A percentile compares a stretch with the other conserved stretches of the same genome.
Evolutionary conservation across 2,113 vertebrate species (phyloP).

Genomic region (Pelodiscus sinensis): DNA sequence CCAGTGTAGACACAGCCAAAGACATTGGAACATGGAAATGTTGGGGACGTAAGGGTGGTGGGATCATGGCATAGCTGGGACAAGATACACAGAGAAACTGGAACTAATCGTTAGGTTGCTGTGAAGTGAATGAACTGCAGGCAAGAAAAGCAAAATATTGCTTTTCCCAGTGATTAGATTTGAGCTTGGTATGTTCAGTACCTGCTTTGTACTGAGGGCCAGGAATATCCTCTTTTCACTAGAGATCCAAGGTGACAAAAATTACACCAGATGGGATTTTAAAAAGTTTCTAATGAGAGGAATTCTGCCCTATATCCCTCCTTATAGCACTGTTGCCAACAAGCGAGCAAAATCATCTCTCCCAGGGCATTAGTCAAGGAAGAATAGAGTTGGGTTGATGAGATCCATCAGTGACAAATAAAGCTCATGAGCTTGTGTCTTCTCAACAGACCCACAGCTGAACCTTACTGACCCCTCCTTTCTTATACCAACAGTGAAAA

Average conservation of each 20-base stretch:
- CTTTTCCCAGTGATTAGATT: no score
- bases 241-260: no score
- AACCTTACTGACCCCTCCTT: no score
- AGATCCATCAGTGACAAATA: neutral
- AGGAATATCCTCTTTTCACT: no score
- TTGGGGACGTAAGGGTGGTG: neutral
- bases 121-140: neutral
- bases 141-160: neutral
- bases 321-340: neutral
- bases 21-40: neutral
- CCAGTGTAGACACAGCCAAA: no score
- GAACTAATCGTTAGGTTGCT: neutral
- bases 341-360: neutral
- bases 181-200: neutral
- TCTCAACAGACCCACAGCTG: neutral
- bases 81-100: neutral
- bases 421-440: no score
- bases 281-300: neutral
- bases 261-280: neutral
- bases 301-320: neutral
- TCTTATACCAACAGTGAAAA: no score
- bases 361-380: neutral
- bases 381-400: neutral
- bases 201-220: no score
- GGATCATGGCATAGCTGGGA: neutral